Base-by-base conservation (phyloP, 1,140 invertebrate genomes). In the Mamestra configurata region DNA sequence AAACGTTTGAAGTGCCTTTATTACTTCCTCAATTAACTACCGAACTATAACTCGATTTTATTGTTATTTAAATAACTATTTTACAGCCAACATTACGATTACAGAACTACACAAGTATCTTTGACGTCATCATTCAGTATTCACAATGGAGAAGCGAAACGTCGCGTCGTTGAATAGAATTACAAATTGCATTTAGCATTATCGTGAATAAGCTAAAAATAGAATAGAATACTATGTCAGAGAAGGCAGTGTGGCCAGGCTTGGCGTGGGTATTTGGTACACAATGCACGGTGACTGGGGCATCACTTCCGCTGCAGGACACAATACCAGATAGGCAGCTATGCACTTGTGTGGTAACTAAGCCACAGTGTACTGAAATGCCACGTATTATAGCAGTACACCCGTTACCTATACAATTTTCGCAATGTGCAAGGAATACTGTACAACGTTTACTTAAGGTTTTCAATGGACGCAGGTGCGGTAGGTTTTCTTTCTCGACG, bases 201-300 rank as follows among this genome's bases (percentile, higher is more conserved):
- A 77, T 77, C 59, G 61, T 59, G 61, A 79, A 72, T 61, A 51
- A 51, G 55, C 77, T 79, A 79, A 70, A 79, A 79, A 79, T 79
- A 80, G 79, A 57, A 61, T 59, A 57, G 79, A 59, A 71, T 59
- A 57, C 49, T 64, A 68, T 77, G 61, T 76, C 57, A 61, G 73
- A 46, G 40, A 59, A 75, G 53, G 37, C 57, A 76, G 43, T 40
- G 22, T 15, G 10, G 46, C 20, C 68, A 37, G 20, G 24, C 46
- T 1, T 37, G 24, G 49, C 5, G 82, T 84, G 73, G 77, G 79
- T 85, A 86, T 87, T 89, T 85, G 43, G 85, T 89, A 88, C 79
- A 88, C 88, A 90, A 89, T 90, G 86, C 84, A 84, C 86, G 88
- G 89, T 90, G 89, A 92, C 84, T 89, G 82, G 86, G 86, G 80